Conservation (phyloP, 2,888 invertebrate genomes). For the Hyles lineata region DNA sequence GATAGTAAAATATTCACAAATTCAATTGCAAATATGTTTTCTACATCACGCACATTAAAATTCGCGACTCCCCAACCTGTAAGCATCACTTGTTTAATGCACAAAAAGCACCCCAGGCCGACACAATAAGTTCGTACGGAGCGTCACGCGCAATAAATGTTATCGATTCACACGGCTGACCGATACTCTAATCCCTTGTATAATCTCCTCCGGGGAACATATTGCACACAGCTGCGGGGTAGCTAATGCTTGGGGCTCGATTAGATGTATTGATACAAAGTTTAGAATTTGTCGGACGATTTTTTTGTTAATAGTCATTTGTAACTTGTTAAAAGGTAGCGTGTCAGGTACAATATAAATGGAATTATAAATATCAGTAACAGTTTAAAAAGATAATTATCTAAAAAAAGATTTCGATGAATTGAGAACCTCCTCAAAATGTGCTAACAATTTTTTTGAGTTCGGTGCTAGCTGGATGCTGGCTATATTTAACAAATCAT, state of each 20-base stretch:
- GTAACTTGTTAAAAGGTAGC: too few relatives aligned
- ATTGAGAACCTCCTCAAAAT: too few relatives aligned
- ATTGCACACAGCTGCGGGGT: constrained; percentile 67
- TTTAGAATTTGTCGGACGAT: not conserved
- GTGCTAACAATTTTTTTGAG: too few relatives aligned
- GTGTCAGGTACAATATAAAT: too few relatives aligned
- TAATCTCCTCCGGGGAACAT: constrained; percentile 69
- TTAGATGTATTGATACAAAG: constrained; percentile 3
- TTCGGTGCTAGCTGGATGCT: too few relatives aligned
- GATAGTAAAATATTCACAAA: too few relatives aligned
- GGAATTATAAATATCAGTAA: too few relatives aligned
- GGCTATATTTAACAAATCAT: too few relatives aligned
- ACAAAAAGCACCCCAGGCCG: constrained; percentile 42
- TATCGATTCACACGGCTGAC: constrained; percentile 71
- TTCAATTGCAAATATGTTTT: not conserved
- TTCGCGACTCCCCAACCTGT: constrained; percentile 29
- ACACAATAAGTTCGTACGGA: constrained; percentile 59
- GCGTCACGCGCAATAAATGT: constrained; percentile 66
- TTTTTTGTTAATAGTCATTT: too few relatives aligned
- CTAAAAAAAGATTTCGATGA: too few relatives aligned
- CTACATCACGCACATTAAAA: constrained; percentile 6
- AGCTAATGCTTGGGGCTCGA: constrained; percentile 48
- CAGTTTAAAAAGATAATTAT: too few relatives aligned
- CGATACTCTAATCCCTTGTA: constrained; percentile 65
- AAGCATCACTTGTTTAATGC: constrained; percentile 28